Evolutionary conservation across 2,888 invertebrate genomes (phyloP).

Genomic region (Tetanocera ferruginea): DNA sequence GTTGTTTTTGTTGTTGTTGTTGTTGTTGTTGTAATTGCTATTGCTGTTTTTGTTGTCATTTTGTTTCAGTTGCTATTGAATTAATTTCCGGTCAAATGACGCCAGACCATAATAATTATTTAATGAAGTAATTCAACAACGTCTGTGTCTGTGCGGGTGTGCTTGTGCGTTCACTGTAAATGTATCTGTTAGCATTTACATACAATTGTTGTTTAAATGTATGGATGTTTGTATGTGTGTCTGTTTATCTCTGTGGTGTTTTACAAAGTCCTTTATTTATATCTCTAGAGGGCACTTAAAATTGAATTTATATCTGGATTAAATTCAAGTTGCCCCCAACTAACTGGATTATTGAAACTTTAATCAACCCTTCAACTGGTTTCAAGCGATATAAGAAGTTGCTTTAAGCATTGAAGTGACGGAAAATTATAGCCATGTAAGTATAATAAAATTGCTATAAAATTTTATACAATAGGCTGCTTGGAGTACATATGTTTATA

Average conservation of each 20-base stretch:
- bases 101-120: conserved; percentile 28
- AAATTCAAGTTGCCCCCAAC: too few relatives aligned
- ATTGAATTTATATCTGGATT: neutral
- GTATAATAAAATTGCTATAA: too few relatives aligned
- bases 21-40: conserved; percentile 24
- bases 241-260: too few relatives aligned
- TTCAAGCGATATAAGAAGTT: too few relatives aligned
- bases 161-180: neutral
- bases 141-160: neutral
- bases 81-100: conserved; percentile 35
- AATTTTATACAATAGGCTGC: too few relatives aligned
- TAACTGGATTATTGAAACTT: too few relatives aligned
- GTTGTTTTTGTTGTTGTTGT: conserved; percentile 8
- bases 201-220: neutral
- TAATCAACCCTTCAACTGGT: too few relatives aligned
- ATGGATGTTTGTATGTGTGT: too few relatives aligned
- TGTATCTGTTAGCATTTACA: neutral
- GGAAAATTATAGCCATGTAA: too few relatives aligned
- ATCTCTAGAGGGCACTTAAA: conserved; percentile 5
- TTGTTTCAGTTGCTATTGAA: conserved; percentile 16
- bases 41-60: conserved; percentile 36
- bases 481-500: too few relatives aligned
- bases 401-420: too few relatives aligned
- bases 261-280: neutral
- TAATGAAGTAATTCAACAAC: conserved; percentile 33